These are phyloP conservation scores for Corvus moneduloides DNA, from an alignment of 2,113 vertebrate species.

Conservation along the genomic window DNA sequence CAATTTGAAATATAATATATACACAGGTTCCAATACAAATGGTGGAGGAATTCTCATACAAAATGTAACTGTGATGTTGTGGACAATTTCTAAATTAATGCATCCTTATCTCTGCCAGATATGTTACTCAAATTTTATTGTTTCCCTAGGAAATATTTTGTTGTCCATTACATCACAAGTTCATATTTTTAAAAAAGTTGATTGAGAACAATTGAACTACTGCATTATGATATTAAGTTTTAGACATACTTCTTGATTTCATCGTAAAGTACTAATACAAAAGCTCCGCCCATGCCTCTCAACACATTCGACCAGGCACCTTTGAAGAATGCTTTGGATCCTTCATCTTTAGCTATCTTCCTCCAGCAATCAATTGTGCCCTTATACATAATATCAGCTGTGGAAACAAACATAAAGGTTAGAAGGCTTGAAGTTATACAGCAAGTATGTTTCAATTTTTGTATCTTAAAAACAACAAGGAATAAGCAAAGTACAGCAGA, in stretches of 20 bases:
- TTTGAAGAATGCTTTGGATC: conserved; percentile 93
- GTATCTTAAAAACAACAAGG: background rate
- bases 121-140: conserved; percentile 35
- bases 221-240: conserved; percentile 40
- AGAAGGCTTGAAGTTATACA: background rate
- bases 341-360: conserved; percentile 96
- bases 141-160: conserved; percentile 78
- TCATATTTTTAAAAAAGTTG: conserved; percentile 57
- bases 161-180: conserved; percentile 74
- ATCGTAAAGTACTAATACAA: conserved; percentile 97
- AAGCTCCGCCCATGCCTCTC: conserved; percentile 98
- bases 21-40: conserved; percentile 46
- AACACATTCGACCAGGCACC: conserved; percentile 98
- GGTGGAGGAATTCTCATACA: conserved; percentile 54
- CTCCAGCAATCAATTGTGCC: conserved; percentile 98
- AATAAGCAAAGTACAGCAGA: background rate
- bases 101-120: conserved; percentile 47
- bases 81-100: conserved; percentile 31
- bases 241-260: conserved; percentile 96
- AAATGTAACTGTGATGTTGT: conserved; percentile 69
- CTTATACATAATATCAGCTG: conserved; percentile 98
- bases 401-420: conserved; percentile 56
- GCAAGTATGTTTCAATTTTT: background rate
- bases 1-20: conserved; percentile 68
- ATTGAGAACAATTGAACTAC: conserved; percentile 65